Conservation (phyloP, 1,140 invertebrate species). For the Papilio machaon region DNA sequence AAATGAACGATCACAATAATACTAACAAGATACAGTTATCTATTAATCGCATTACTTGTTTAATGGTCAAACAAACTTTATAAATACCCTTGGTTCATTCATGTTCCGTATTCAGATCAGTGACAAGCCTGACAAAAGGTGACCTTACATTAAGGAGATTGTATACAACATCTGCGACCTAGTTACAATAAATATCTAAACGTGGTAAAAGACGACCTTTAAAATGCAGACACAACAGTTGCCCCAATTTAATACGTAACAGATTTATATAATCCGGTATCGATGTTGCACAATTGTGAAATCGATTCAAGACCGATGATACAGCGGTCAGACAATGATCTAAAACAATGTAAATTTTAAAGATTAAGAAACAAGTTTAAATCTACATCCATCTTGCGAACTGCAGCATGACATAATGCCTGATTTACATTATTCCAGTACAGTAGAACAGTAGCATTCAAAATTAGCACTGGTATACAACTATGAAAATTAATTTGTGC, state of each 20-base stretch:
- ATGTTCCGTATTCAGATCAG: not conserved
- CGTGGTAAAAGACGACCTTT: conserved; percentile 24
- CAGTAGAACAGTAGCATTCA: too few species aligned
- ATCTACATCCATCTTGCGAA: too few species aligned
- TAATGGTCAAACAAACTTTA: not conserved
- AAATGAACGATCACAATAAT: too few species aligned
- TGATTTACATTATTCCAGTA: too few species aligned
- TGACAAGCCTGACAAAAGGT: not conserved
- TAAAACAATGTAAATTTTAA: conserved; percentile 1
- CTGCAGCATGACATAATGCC: too few species aligned
- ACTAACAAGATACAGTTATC: not conserved
- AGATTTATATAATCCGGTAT: conserved; percentile 26
- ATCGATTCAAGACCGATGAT: not conserved
- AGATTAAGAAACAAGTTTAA: not conserved
- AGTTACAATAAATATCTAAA: conserved; percentile 16
- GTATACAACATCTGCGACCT: conserved; percentile 7
- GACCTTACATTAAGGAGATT: conserved; percentile 26
- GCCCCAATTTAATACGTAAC: conserved; percentile 30
- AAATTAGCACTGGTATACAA: too few species aligned
- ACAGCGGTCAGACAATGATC: conserved; percentile 1
- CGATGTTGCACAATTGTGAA: conserved; percentile 32
- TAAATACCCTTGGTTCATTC: not conserved
- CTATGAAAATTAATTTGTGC: too few species aligned
- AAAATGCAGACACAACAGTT: conserved; percentile 6
- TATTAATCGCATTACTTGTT: not conserved